A percentile compares a stretch with the other conserved stretches of the same genome.
Evolutionary conservation across 2,113 vertebrate genomes (phyloP).

Genomic region (Shinisaurus crocodilurus): DNA sequence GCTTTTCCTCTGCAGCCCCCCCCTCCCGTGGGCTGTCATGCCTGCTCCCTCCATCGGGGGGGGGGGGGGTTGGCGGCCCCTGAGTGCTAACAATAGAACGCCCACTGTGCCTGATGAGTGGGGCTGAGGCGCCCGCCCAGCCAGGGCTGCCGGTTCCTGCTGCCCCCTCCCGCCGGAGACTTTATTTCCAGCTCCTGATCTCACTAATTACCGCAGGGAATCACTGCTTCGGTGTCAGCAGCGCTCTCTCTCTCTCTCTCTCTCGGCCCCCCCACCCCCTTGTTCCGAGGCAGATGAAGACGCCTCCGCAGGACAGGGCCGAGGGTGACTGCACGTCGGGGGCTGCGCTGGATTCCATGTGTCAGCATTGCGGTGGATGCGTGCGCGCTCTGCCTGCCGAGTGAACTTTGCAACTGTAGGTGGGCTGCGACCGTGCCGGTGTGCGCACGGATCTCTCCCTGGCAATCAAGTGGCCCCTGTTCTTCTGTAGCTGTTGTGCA

Average conservation of each 20-base stretch:
- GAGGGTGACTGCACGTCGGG: neutral
- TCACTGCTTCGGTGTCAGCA: neutral
- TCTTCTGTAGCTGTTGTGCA: neutral
- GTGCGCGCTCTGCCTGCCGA: neutral
- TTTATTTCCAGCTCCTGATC: neutral
- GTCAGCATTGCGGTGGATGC: neutral
- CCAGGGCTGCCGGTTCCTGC: neutral
- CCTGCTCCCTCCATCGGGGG: too few relatives aligned
- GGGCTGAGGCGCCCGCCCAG: neutral
- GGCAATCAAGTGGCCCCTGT: neutral
- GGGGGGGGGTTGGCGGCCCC: constrained; percentile 6
- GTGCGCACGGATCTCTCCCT: neutral
- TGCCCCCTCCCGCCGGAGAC: neutral
- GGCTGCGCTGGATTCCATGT: neutral
- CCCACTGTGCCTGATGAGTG: neutral
- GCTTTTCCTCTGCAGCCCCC: neutral
- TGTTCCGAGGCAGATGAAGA: neutral
- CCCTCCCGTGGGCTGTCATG: constrained; percentile 24
- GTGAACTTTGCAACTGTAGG: neutral
- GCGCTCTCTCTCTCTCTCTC: too few relatives aligned
- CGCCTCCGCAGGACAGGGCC: neutral
- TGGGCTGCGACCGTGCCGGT: neutral
- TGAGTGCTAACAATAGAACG: constrained; percentile 12
- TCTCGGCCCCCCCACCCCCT: neutral
- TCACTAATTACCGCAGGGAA: neutral